Evolutionary conservation across 2,113 vertebrate species (phyloP).

Genomic region (Misgurnus anguillicaudatus): DNA sequence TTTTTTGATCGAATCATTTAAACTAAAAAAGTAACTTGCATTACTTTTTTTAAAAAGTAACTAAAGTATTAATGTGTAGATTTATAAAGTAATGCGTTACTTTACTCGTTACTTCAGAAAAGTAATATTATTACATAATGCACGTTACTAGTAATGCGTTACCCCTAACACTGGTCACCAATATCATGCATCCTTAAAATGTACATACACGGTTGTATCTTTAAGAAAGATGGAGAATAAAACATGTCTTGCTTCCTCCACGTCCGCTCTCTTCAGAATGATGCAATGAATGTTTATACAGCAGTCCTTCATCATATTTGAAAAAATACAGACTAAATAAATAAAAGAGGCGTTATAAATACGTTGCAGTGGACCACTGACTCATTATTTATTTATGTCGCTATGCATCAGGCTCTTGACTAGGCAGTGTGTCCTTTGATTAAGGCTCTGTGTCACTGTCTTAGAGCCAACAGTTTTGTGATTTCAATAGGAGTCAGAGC

Average conservation of each 20-base stretch:
- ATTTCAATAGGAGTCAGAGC: neutral
- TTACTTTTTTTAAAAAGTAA: no score
- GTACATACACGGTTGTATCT: no score
- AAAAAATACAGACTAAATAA: slow-evolving; percentile 42
- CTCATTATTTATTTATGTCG: slow-evolving; percentile 58
- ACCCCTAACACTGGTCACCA: no score
- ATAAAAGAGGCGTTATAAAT: slow-evolving; percentile 59
- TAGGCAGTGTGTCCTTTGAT: slow-evolving; percentile 26
- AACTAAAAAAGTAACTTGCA: no score
- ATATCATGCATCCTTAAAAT: no score
- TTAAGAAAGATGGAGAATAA: neutral
- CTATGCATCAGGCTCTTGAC: slow-evolving; percentile 53
- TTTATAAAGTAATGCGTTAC: no score
- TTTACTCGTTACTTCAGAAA: no score
- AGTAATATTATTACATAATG: no score
- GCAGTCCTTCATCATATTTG: slow-evolving; percentile 22
- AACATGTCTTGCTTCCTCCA: neutral
- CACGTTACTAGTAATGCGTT: no score
- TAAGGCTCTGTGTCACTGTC: slow-evolving; percentile 23
- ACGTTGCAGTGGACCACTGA: slow-evolving; percentile 52
- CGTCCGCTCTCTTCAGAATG: neutral
- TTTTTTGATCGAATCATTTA: no score
- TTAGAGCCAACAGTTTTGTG: neutral
- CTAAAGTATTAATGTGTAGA: no score
- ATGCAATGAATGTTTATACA: slow-evolving; percentile 22